These are phyloP conservation scores for Pteruthius melanotis DNA, from an alignment of 2,113 vertebrate genomes.

Conservation along the genomic window DNA sequence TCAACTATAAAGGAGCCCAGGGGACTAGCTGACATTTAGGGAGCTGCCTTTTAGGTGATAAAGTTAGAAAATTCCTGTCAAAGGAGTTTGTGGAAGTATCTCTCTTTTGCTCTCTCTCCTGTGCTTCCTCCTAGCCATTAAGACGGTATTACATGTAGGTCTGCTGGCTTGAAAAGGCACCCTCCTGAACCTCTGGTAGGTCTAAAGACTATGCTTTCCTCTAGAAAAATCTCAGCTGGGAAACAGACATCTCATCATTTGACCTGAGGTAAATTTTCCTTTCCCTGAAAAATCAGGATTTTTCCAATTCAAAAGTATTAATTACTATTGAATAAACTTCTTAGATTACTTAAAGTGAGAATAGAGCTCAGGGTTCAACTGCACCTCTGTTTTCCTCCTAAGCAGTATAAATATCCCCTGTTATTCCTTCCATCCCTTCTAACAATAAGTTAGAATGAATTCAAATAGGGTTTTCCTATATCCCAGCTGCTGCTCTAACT, in stretches of 20 bases:
- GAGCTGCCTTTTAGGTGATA: neutral
- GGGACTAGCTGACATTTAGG: neutral
- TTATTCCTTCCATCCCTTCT: neutral
- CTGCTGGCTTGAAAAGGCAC: neutral
- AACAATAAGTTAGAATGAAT: neutral
- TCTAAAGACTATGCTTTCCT: neutral
- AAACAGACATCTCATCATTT: neutral
- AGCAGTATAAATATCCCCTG: neutral
- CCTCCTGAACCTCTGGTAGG: neutral
- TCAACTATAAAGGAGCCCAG: neutral
- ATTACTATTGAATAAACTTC: neutral
- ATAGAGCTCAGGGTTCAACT: neutral
- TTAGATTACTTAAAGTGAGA: neutral
- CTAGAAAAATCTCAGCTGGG: neutral
- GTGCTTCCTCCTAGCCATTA: neutral
- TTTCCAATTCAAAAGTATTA: neutral
- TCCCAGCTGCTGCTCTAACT: neutral
- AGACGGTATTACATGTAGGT: neutral
- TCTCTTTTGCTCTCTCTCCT: neutral
- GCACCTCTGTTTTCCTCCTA: neutral
- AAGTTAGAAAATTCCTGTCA: slow-evolving; percentile 10
- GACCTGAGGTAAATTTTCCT: neutral
- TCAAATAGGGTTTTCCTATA: neutral
- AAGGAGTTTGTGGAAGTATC: neutral
- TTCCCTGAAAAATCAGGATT: neutral